Conservation (phyloP, 2,888 invertebrate species). For the Prionchulus punctatus region DNA sequence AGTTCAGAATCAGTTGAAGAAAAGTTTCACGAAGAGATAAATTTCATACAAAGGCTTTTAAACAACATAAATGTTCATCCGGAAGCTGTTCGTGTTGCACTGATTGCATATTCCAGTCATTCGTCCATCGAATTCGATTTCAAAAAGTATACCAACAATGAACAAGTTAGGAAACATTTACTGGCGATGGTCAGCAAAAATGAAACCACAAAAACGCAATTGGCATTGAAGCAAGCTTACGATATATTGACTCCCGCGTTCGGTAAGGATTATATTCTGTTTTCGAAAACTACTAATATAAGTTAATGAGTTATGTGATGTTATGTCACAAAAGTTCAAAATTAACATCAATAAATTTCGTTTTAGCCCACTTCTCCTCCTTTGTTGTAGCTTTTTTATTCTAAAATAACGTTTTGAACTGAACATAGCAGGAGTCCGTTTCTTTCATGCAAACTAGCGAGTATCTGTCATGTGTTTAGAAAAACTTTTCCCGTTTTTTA, state of each 20-base stretch:
- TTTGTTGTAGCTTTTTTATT: no score
- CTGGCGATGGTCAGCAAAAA: background rate
- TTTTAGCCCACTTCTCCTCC: background rate
- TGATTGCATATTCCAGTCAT: background rate
- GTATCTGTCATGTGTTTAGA: no score
- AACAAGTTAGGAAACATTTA: background rate
- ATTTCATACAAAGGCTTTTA: conserved; percentile 18
- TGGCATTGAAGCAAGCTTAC: conserved; percentile 21
- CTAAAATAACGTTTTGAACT: no score
- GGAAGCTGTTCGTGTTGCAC: conserved; percentile 21
- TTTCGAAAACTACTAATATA: background rate
- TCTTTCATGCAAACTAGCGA: background rate
- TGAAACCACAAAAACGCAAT: conserved; percentile 23
- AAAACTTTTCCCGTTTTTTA: no score
- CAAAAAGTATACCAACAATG: conserved; percentile 16
- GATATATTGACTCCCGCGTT: conserved; percentile 18
- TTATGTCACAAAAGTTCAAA: background rate
- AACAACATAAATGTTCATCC: conserved; percentile 26
- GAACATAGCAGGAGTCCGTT: no score
- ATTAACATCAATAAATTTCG: background rate
- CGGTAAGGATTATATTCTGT: no score
- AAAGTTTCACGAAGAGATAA: conserved; percentile 19
- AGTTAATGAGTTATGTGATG: background rate
- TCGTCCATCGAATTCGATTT: conserved; percentile 20
- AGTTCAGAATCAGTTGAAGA: conserved; percentile 25